These are phyloP conservation scores for Charina bottae DNA, from an alignment of 2,113 vertebrate species.

Conservation along the genomic window DNA sequence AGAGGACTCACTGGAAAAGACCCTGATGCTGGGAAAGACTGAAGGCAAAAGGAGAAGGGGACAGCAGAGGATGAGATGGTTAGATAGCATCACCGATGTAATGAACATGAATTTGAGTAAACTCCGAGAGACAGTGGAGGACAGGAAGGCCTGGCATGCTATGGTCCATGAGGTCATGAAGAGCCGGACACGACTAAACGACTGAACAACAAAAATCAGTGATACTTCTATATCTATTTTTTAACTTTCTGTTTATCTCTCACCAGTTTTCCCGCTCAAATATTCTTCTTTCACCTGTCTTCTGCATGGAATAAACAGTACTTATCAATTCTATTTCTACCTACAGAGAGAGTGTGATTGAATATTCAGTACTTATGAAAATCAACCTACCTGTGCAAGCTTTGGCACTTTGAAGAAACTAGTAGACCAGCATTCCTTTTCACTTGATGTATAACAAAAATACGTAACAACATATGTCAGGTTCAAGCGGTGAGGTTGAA, in stretches of 20 bases:
- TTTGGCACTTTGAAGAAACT: neutral
- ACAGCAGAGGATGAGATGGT: no score
- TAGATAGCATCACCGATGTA: no score
- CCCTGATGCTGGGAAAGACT: no score
- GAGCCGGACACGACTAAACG: no score
- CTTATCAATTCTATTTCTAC: neutral
- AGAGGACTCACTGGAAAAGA: no score
- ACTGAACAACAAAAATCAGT: no score
- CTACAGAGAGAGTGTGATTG: neutral
- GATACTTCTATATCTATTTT: neutral
- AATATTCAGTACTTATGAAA: neutral
- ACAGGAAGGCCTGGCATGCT: no score
- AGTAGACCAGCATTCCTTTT: neutral
- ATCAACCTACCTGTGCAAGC: neutral
- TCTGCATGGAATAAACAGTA: neutral
- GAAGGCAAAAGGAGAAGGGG: no score
- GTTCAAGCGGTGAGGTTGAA: neutral
- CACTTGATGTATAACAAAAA: neutral
- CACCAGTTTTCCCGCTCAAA: slow-evolving; percentile 7
- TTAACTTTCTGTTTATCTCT: slow-evolving; percentile 7
- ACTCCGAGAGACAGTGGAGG: no score
- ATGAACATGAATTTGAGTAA: no score
- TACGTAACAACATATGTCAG: neutral
- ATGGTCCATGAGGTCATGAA: no score
- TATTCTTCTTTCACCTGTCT: neutral